These are phyloP conservation scores for Syncerus caffer DNA, from an alignment of 2,797 vertebrate genomes.

Conservation along the genomic window DNA sequence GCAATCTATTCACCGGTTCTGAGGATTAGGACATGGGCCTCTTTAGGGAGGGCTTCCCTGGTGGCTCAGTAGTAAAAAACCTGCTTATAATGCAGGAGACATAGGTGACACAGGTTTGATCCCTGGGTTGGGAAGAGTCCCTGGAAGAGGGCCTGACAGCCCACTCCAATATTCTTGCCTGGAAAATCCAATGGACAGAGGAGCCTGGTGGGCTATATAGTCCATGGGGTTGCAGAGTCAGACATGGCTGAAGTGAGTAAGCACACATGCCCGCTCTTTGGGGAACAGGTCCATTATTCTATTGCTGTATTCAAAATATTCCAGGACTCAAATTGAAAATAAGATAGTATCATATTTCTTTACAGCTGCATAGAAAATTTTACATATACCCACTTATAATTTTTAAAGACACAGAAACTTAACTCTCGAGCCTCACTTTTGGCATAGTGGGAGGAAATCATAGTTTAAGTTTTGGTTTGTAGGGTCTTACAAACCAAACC, in stretches of 20 bases:
- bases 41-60: not conserved
- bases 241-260: not conserved
- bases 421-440: not conserved
- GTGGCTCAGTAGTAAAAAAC: not conserved
- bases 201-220: not conserved
- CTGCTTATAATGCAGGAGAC: not conserved
- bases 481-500: not conserved
- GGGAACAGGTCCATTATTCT: not conserved
- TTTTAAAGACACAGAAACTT: slow-evolving; percentile 38
- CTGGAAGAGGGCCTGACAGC: not conserved
- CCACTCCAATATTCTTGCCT: not conserved
- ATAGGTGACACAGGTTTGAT: not conserved
- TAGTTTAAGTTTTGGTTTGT: not conserved
- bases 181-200: not conserved
- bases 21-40: not conserved
- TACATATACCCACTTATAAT: not conserved
- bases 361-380: not conserved
- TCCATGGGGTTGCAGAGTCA: not conserved
- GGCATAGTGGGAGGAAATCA: not conserved
- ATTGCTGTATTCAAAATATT: not conserved
- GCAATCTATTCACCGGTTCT: slow-evolving; percentile 7
- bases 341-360: not conserved
- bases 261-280: not conserved
- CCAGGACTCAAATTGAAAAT: not conserved
- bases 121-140: not conserved